Evolutionary conservation across 2,113 vertebrate genomes (phyloP).

Genomic region (Pampusana beccarii): DNA sequence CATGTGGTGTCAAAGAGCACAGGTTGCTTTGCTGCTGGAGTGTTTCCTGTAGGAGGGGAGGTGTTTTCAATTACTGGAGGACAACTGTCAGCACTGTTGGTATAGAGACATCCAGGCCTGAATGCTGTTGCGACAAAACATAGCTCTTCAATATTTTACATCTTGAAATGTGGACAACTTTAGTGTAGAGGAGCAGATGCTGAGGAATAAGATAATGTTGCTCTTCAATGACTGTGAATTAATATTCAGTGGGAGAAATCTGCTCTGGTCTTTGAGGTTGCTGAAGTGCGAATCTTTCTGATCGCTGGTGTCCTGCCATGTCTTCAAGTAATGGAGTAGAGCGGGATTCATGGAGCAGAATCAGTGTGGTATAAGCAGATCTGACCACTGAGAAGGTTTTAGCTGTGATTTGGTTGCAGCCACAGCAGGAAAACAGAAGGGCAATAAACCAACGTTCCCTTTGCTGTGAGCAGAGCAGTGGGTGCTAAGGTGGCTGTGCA

Average conservation of each 20-base stretch:
- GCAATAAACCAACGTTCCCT: not conserved
- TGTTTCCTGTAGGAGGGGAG: not conserved
- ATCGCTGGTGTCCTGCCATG: not conserved
- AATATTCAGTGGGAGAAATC: not conserved
- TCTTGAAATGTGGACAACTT: not conserved
- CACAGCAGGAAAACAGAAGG: not conserved
- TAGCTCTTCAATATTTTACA: not conserved
- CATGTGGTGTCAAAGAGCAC: not conserved
- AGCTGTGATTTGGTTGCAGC: not conserved
- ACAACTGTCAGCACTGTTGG: not conserved
- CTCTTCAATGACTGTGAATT: accelerated
- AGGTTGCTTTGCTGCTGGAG: not conserved
- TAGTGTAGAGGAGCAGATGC: not conserved
- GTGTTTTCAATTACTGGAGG: not conserved
- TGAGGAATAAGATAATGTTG: not conserved
- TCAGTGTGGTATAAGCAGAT: not conserved
- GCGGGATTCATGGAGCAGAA: not conserved
- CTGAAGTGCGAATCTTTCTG: not conserved
- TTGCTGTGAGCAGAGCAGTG: not conserved
- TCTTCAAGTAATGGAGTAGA: not conserved
- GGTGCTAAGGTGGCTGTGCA: not conserved
- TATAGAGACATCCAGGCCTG: not conserved
- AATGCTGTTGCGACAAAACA: not conserved
- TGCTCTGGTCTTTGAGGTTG: not conserved
- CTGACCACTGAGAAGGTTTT: not conserved